Evolutionary conservation across 2,888 invertebrate species (phyloP).

Genomic region (Yponomeuta malinellus): DNA sequence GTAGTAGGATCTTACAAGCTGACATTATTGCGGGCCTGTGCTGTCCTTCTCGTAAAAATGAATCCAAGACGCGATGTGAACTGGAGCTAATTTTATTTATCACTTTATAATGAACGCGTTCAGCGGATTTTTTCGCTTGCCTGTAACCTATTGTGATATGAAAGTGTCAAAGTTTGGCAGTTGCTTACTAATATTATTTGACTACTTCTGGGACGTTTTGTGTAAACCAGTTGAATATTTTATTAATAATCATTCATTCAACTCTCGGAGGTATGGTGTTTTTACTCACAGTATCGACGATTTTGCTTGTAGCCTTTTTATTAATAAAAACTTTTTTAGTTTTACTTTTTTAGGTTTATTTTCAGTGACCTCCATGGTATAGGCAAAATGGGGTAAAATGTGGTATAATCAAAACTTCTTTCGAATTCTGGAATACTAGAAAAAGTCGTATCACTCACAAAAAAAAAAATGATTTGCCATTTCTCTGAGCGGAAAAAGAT

Average conservation of each 20-base stretch:
- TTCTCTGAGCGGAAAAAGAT: background rate
- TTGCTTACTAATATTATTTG: background rate
- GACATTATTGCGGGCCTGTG: background rate
- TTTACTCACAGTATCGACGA: too few species aligned
- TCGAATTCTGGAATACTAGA: too few species aligned
- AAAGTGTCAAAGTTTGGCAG: background rate
- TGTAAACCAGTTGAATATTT: too few species aligned
- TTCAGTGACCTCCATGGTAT: too few species aligned
- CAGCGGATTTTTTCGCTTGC: conserved; percentile 19
- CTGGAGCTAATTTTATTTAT: conserved; percentile 67
- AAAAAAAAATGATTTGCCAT: too few species aligned
- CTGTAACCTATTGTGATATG: conserved; percentile 8
- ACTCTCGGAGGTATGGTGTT: too few species aligned
- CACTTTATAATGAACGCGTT: conserved; percentile 68
- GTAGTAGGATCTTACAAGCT: background rate
- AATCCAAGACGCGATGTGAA: background rate
- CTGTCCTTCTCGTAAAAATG: background rate
- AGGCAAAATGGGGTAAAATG: too few species aligned
- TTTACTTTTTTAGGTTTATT: too few species aligned
- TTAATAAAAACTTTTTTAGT: background rate
- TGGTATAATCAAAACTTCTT: too few species aligned
- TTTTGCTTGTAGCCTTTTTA: background rate
- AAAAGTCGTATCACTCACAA: too few species aligned
- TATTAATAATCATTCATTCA: too few species aligned
- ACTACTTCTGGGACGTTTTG: too few species aligned